Percentiles rank a stretch among this genome's conserved stretches.
phyloP scores from a whole-genome alignment of 2,888 invertebrate species.

The Caenorhabditis becei region DNA sequence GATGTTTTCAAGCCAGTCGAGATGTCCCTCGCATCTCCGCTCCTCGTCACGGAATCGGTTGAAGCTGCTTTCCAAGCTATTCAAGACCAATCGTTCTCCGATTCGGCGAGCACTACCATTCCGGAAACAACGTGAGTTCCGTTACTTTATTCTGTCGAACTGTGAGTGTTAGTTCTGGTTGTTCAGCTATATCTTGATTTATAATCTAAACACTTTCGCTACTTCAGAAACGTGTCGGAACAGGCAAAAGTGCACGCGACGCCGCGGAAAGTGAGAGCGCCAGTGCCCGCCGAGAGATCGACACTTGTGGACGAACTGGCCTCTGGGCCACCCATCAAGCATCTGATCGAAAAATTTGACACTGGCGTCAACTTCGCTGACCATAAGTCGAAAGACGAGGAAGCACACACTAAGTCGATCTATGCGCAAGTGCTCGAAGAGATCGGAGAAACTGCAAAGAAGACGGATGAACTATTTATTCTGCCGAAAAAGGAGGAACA shows the following conservation, averaged over 20 bases:
- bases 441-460: constrained; percentile 24
- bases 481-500: constrained; percentile 30
- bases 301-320: constrained; percentile 21
- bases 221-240: constrained; percentile 40
- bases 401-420: constrained; percentile 30
- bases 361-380: constrained; percentile 47
- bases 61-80: constrained; percentile 45
- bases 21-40: constrained; percentile 9
- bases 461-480: constrained; percentile 18
- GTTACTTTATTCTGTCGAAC: not conserved
- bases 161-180: not conserved
- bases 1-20: constrained; percentile 7
- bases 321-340: constrained; percentile 37
- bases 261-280: constrained; percentile 41
- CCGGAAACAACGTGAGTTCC: constrained; percentile 32
- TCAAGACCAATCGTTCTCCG: constrained; percentile 9
- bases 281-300: constrained; percentile 40
- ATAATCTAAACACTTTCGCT: constrained; percentile 37
- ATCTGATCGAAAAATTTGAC: constrained; percentile 61
- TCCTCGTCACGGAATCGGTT: constrained; percentile 47
- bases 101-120: constrained; percentile 3
- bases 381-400: constrained; percentile 20
- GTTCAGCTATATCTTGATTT: constrained; percentile 9
- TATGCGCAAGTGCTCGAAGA: constrained; percentile 52
- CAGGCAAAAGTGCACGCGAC: constrained; percentile 50